Evolutionary conservation across 1,140 invertebrate species (phyloP), one percentile per base, ranked within the genome.

Genomic region (Papilio machaon): DNA sequence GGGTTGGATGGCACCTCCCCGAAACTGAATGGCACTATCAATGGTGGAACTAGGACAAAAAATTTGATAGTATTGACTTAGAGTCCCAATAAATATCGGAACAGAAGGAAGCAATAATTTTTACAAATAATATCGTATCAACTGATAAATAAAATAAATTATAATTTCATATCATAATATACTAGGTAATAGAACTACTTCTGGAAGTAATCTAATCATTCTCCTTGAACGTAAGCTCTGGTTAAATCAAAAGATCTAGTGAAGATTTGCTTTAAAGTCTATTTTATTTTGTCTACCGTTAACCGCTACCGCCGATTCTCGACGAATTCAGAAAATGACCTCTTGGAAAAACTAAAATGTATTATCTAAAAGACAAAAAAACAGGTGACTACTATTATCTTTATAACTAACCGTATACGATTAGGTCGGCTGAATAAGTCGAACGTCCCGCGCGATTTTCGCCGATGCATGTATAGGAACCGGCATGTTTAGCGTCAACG

Each of bases 381-480:
- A 90, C 83, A 90, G 80, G 80, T 81, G 82, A 87, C 86, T 92
- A 94, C 82, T 60, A 82, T 84, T 83, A 82, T 89, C 85, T 78
- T 84, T 87, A 80, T 82, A 87, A 95, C 93, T 95, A 95, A 97
- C 97, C 97, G 92, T 97, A 97, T 82, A 97, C 97, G 83, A 96
- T 93, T 81, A 97, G 92, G 88, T 96, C 95, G 81, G 96, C 94
- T 54, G 96, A 96, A 85, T 96, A 95, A 85, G 96, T 95, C 81
- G 95, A 95, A 86, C 95, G 95, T 78, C 97, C 97, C 82, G 97
- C 97, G 80, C 95, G 95, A 93, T 98, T 98, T 95, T 96, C 96
- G 73, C 96, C 97, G 82, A 96, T 95, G 92, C 97, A 98, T n/a
- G 97, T 97, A 91, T 97, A 98, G 88, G 97, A 97, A 87, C 97